These are phyloP conservation scores for Brachylomia viminalis DNA, from an alignment of 2,888 invertebrate species.

Conservation along the genomic window DNA sequence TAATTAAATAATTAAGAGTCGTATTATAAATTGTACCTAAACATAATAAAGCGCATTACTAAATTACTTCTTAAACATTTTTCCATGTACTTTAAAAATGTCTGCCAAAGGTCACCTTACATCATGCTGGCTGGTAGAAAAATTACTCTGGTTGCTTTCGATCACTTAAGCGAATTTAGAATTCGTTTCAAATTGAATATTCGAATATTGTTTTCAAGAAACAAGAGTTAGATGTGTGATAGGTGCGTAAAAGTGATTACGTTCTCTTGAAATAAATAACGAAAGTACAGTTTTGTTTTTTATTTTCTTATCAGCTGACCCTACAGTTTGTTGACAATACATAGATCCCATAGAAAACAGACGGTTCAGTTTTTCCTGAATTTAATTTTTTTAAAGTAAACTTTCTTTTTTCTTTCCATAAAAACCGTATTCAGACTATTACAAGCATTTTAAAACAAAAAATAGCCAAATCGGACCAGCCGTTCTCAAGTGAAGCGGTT, in stretches of 20 bases:
- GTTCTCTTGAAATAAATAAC: background rate
- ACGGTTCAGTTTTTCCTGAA: too few relatives aligned
- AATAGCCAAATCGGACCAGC: too few relatives aligned
- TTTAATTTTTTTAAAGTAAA: too few relatives aligned
- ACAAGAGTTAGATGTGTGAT: too few relatives aligned
- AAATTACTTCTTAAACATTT: constrained; percentile 10
- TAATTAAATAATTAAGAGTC: constrained; percentile 40
- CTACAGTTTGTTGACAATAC: too few relatives aligned
- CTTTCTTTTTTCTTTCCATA: too few relatives aligned
- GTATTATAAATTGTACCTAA: constrained; percentile 8
- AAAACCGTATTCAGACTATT: too few relatives aligned
- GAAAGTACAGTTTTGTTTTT: background rate
- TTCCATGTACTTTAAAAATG: background rate
- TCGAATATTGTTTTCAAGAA: background rate
- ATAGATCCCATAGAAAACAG: too few relatives aligned
- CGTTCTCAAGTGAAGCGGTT: too few relatives aligned
- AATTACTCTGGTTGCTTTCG: background rate
- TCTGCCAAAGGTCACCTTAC: background rate
- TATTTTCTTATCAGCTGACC: background rate
- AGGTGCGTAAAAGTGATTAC: background rate
- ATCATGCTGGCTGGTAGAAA: too few relatives aligned
- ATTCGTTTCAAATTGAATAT: background rate
- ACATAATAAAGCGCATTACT: background rate
- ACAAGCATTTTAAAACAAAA: too few relatives aligned
- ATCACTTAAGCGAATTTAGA: background rate